Evolutionary conservation across 2,888 invertebrate genomes (phyloP).

Genomic region (Luperina nickerlii): DNA sequence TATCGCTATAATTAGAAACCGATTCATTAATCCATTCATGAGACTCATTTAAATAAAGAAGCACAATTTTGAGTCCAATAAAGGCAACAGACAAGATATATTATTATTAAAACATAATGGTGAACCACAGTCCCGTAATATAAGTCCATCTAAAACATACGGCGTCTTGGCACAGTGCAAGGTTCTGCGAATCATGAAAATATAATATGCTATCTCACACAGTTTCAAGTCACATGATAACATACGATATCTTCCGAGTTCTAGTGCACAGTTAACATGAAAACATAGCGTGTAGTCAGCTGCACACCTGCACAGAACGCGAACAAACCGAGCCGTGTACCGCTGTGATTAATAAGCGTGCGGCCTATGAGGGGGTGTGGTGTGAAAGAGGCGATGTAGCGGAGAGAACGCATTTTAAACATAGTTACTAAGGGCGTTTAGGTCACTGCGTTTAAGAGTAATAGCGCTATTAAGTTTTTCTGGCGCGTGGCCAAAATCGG

Average conservation of each 20-base stretch:
- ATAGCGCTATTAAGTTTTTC: neutral
- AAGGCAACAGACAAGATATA: neutral
- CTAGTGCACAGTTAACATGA: slow-evolving; percentile 10
- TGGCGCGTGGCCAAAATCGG: neutral
- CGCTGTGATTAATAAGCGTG: slow-evolving; percentile 66
- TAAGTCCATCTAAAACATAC: neutral
- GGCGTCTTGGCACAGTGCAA: neutral
- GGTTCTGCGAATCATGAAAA: neutral
- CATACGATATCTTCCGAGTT: slow-evolving; percentile 1
- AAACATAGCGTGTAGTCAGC: slow-evolving; percentile 28
- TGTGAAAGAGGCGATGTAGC: slow-evolving; percentile 9
- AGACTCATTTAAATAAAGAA: neutral
- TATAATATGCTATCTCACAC: too few species aligned
- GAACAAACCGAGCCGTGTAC: slow-evolving; percentile 57
- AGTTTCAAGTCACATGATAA: slow-evolving; percentile 1
- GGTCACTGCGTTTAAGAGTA: neutral
- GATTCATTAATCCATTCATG: neutral
- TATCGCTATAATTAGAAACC: neutral
- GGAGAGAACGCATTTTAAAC: neutral
- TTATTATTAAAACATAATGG: neutral
- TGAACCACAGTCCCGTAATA: neutral
- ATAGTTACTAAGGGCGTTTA: too few species aligned
- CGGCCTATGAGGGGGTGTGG: slow-evolving; percentile 32
- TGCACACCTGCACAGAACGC: slow-evolving; percentile 60
- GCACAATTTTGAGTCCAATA: neutral